Conservation (phyloP, 2,797 vertebrate genomes). For the Mus minutoides region DNA sequence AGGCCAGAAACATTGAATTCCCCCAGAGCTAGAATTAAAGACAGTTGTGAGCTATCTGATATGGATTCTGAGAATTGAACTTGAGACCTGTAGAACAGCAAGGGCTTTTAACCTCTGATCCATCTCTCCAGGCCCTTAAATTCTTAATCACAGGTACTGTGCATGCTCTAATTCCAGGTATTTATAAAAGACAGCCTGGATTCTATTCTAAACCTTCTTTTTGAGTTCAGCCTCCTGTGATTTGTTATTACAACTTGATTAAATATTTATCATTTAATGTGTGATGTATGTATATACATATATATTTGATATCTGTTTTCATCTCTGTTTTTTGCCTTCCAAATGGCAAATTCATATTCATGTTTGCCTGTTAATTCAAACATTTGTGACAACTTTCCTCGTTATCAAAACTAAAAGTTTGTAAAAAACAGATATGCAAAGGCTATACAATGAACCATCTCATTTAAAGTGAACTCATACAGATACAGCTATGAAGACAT, state of each 20-base stretch:
- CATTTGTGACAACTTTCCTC: slow-evolving; percentile 21
- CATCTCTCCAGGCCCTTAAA: neutral
- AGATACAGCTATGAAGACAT: neutral
- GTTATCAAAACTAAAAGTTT: slow-evolving; percentile 17
- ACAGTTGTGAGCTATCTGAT: neutral
- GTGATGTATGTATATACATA: neutral
- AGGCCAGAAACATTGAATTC: neutral
- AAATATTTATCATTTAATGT: neutral
- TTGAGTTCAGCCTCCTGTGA: neutral
- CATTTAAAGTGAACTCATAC: neutral
- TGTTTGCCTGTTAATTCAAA: slow-evolving; percentile 35
- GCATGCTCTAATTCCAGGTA: neutral
- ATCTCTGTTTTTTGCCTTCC: slow-evolving; percentile 33
- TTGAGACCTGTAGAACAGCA: neutral
- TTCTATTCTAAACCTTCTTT: neutral
- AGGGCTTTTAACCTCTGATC: neutral
- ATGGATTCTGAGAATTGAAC: neutral
- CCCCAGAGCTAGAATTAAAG: neutral
- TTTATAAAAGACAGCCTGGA: neutral
- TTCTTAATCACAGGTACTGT: neutral
- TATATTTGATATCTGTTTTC: neutral
- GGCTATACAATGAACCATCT: neutral
- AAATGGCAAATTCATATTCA: neutral
- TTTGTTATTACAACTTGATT: slow-evolving; percentile 46
- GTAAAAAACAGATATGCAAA: neutral